Base-by-base conservation (phyloP, 64 coral and sea anemone genomes). In the Pocillopora damicornis region DNA sequence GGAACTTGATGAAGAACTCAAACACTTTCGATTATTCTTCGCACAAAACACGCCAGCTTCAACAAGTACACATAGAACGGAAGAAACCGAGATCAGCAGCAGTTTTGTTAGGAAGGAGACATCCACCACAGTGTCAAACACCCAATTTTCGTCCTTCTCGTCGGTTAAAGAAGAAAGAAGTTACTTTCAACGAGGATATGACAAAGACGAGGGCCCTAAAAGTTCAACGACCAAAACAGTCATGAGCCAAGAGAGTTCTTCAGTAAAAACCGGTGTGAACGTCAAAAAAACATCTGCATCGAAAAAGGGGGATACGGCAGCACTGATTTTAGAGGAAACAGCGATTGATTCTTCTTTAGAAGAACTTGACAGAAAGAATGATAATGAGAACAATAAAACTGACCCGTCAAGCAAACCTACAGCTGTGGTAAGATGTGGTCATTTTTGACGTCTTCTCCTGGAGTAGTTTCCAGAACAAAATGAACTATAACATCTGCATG, bases 1-100 rank as follows among this genome's bases (percentile, higher is more conserved):
- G 76, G 94, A 97, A 64, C 25, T 97, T 22, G 94, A 97, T 79
- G 94, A 97, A 76, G 94, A 97, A 75, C 88, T 97, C 71, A 82
- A 69, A 13, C 91, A 93, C 30, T 97, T 97, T 75, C 86, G 94
- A 57, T 62, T 88, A 35, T 97, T 97, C 77, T 97, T 88, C 60
- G 94, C 91, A 61, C 89, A 93, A 75, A 73, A 78, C 57, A 86
- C 38, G 10, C 11, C 81, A 14, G 22, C 79, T 26, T 25, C 64
- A 22, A 72, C 81, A 85, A 85, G 65, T 18, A 72, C 81, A 56
- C 63, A 63, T 1, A 73, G 3, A 72, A 37, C 65, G 26, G 38
- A 85, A 1, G 61, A 71, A 5, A 23, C 18, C 38, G 67, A 71
- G 4, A 23, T 20, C 7, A 63, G 61, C 11, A 45, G 36, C 35